Conservation (phyloP, 2,888 invertebrate genomes). For the Platypus cylindrus region DNA sequence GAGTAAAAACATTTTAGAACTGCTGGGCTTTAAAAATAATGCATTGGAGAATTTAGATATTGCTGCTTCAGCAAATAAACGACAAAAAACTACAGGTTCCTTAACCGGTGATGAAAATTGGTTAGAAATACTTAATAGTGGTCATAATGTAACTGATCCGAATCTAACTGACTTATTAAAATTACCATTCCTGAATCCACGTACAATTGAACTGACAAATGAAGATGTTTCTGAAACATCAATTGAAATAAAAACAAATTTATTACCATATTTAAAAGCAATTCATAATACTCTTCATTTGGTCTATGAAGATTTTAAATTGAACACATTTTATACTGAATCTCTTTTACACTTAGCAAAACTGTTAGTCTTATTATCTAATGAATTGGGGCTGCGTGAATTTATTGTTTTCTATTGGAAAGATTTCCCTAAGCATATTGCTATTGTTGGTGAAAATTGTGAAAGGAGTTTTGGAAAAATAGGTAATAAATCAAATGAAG, state of each 20-base stretch:
- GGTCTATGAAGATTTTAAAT: slow-evolving; percentile 81
- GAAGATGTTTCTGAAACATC: slow-evolving; percentile 16
- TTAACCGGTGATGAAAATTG: slow-evolving; percentile 73
- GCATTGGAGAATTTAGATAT: slow-evolving; percentile 29
- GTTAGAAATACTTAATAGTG: slow-evolving; percentile 40
- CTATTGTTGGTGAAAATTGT: slow-evolving; percentile 43
- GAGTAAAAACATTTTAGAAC: slow-evolving; percentile 36
- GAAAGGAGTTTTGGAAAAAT: no score
- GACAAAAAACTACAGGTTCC: slow-evolving; percentile 63
- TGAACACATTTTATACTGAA: slow-evolving; percentile 57
- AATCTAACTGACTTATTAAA: slow-evolving; percentile 13
- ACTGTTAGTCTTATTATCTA: slow-evolving; percentile 62
- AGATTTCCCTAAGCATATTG: slow-evolving; percentile 54
- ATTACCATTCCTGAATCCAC: slow-evolving; percentile 4
- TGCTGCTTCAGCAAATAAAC: slow-evolving; percentile 49
- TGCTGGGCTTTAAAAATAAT: slow-evolving; percentile 56
- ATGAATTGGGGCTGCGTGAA: slow-evolving; percentile 56
- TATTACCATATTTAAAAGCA: slow-evolving; percentile 62
- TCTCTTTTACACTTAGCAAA: slow-evolving; percentile 55
- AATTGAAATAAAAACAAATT: slow-evolving; percentile 50
- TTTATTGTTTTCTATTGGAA: slow-evolving; percentile 74
- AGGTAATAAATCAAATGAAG: slow-evolving; percentile 45
- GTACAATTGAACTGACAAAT: background rate
- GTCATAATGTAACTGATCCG: slow-evolving; percentile 14
- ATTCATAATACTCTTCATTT: slow-evolving; percentile 74